phyloP scores from a whole-genome alignment of 2,113 vertebrate species.

The Seriola aureovittata region DNA sequence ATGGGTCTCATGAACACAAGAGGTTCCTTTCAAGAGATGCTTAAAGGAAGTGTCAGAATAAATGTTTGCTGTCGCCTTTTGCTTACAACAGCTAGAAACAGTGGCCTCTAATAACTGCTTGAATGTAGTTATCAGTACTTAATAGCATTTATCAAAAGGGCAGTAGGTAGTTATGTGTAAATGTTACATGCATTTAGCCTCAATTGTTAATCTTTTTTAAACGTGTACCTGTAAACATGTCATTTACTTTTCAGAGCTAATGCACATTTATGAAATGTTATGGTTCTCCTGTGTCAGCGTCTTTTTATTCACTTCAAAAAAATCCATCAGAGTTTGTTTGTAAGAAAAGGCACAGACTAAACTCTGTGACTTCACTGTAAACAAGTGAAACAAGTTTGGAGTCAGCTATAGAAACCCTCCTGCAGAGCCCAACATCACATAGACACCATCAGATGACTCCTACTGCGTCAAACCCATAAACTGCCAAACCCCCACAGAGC shows the following conservation, averaged over 20 bases:
- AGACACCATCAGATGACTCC: slow-evolving; percentile 26
- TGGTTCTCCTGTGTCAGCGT: neutral
- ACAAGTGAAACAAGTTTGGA: slow-evolving; percentile 27
- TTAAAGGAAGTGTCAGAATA: too few relatives aligned
- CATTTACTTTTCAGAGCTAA: neutral
- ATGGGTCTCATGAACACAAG: too few relatives aligned
- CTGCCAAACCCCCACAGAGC: slow-evolving; percentile 34
- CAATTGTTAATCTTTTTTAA: neutral
- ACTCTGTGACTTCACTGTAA: slow-evolving; percentile 8
- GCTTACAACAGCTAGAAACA: neutral
- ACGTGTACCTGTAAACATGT: too few relatives aligned
- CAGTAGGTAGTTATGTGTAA: neutral
- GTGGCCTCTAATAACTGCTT: neutral
- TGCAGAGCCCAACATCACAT: slow-evolving; percentile 23
- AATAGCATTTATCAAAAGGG: neutral
- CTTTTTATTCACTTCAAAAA: neutral
- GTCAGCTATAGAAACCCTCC: slow-evolving; percentile 24
- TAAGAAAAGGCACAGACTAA: neutral
- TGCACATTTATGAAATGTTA: neutral
- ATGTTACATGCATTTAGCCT: neutral
- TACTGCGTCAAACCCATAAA: slow-evolving; percentile 35
- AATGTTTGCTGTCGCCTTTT: neutral
- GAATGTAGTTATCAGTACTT: neutral
- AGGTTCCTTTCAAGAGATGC: too few relatives aligned
- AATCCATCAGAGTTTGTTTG: neutral